Evolutionary conservation across 92 coral and sea anemone genomes (phyloP).

Genomic region (Metridium senile): DNA sequence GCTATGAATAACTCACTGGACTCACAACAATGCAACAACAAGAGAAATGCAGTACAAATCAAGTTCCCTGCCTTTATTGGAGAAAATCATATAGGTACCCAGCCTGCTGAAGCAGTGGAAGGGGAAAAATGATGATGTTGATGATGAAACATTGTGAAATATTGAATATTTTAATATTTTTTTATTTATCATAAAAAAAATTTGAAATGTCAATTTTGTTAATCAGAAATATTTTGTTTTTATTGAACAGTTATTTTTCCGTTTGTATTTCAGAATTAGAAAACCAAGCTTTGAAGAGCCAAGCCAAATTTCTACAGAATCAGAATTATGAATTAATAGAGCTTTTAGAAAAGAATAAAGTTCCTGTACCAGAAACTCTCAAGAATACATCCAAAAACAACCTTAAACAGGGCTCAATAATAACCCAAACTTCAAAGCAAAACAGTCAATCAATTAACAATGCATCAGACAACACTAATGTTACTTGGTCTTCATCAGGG

Average conservation of each 20-base stretch:
- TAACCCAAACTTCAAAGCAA: neutral
- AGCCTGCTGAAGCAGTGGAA: no score
- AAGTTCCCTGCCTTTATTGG: no score
- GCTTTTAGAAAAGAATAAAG: constrained; percentile 48
- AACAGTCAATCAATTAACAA: neutral
- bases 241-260: neutral
- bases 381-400: neutral
- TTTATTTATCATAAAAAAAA: no score
- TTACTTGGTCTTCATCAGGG: constrained; percentile 42
- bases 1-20: no score
- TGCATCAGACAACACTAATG: constrained; percentile 25
- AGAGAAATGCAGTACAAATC: no score
- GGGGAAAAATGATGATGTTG: no score
- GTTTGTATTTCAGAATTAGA: constrained; percentile 59
- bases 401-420: neutral
- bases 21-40: no score
- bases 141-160: no score
- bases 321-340: constrained; percentile 53
- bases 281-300: constrained; percentile 51
- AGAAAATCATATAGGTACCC: no score
- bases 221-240: no score
- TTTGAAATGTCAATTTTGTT: no score
- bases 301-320: constrained; percentile 44
- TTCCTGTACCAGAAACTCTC: constrained; percentile 54
- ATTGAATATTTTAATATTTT: no score